Conservation (phyloP, 2,888 invertebrate genomes). For the Empis stercorea region DNA sequence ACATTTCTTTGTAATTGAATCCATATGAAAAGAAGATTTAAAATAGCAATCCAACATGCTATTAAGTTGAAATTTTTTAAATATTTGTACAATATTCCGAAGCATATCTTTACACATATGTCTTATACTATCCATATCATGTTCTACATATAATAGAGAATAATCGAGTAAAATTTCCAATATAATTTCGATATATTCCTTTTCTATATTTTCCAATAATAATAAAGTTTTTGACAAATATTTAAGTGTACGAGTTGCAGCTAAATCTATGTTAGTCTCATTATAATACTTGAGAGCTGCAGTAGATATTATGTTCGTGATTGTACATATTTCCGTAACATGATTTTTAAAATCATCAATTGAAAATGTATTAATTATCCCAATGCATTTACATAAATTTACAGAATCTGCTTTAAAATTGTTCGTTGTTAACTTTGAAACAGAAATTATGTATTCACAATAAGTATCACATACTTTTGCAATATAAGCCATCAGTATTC, state of each 20-base stretch:
- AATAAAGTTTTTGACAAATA: slow-evolving; percentile 21
- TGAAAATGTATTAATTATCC: slow-evolving; percentile 25
- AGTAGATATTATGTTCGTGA: slow-evolving; percentile 18
- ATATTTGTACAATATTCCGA: slow-evolving; percentile 35
- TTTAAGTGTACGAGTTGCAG: slow-evolving; percentile 22
- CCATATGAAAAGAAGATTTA: slow-evolving; percentile 19
- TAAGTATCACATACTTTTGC: slow-evolving; percentile 33
- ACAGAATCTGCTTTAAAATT: slow-evolving; percentile 13
- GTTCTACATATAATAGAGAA: slow-evolving; percentile 47
- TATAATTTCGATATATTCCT: slow-evolving; percentile 25
- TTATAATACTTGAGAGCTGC: slow-evolving; percentile 19
- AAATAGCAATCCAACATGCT: slow-evolving; percentile 22
- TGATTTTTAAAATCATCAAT: slow-evolving; percentile 18
- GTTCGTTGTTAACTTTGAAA: slow-evolving; percentile 11
- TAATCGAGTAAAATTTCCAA: slow-evolving; percentile 31
- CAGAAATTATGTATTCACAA: slow-evolving; percentile 9
- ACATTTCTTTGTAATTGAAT: slow-evolving; percentile 22
- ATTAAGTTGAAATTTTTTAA: slow-evolving; percentile 20
- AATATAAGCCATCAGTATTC: slow-evolving; percentile 42
- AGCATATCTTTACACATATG: slow-evolving; percentile 44
- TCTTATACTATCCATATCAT: slow-evolving; percentile 51
- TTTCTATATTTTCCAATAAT: slow-evolving; percentile 15
- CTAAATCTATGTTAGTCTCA: slow-evolving; percentile 24
- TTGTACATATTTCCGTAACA: slow-evolving; percentile 16
- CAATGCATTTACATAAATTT: slow-evolving; percentile 23